Conservation (phyloP, 2,797 vertebrate genomes). For the Tympanoctomys barrerae region DNA sequence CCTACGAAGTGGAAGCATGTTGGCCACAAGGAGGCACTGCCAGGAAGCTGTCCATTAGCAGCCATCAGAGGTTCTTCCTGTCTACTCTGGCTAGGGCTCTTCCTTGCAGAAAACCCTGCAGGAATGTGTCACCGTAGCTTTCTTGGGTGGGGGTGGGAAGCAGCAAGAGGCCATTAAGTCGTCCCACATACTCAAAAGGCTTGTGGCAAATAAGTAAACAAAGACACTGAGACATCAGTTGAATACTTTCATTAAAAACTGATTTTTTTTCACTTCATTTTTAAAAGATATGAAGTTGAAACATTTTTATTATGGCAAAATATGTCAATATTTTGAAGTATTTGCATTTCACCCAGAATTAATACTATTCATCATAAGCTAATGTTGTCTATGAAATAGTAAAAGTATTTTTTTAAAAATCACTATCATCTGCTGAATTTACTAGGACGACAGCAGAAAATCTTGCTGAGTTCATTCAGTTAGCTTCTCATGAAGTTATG, state of each 20-base stretch:
- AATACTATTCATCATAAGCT: background rate
- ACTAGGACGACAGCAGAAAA: background rate
- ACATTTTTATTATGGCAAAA: background rate
- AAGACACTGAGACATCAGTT: background rate
- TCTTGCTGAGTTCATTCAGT: background rate
- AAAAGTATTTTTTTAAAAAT: background rate
- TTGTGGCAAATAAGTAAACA: constrained; percentile 6
- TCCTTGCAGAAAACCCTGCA: background rate
- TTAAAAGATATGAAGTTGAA: background rate
- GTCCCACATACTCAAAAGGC: background rate
- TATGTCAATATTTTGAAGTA: background rate
- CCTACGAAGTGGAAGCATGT: background rate
- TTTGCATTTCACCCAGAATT: background rate
- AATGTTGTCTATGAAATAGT: background rate
- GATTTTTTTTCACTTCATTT: background rate
- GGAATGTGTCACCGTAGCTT: background rate
- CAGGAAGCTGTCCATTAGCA: background rate
- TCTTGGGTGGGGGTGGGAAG: too few relatives aligned
- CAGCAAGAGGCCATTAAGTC: background rate
- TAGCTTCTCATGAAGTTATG: background rate
- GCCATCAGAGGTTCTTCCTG: background rate
- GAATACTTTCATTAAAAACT: background rate
- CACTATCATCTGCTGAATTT: background rate
- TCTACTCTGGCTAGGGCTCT: rapidly evolving
- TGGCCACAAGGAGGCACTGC: background rate